A percentile compares a stretch with the other conserved stretches of the same genome.
These are phyloP conservation scores for Ophion obscuratus DNA, from an alignment of 2,888 invertebrate genomes.

Conservation along the genomic window DNA sequence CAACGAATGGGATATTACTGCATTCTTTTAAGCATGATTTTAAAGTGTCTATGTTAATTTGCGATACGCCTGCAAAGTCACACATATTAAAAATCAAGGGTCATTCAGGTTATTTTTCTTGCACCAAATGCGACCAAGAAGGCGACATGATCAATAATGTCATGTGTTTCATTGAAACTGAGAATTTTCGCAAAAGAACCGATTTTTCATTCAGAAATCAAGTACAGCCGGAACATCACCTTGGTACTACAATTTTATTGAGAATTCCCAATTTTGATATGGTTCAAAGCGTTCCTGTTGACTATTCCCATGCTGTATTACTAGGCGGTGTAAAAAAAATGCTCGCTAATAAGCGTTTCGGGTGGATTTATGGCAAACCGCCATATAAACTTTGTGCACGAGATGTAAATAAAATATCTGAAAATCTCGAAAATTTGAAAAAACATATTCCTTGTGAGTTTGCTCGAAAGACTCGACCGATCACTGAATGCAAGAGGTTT, in stretches of 20 bases:
- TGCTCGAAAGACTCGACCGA: constrained; percentile 66
- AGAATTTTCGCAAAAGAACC: constrained; percentile 57
- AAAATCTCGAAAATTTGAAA: constrained; percentile 35
- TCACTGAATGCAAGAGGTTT: constrained; percentile 64
- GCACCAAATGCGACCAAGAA: constrained; percentile 67
- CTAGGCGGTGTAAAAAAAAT: constrained; percentile 55
- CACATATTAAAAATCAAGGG: constrained; percentile 64
- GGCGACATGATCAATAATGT: constrained; percentile 65
- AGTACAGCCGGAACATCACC: constrained; percentile 67
- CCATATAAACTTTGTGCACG: constrained; percentile 52
- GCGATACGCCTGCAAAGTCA: constrained; percentile 69
- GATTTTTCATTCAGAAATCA: constrained; percentile 62
- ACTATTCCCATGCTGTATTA: constrained; percentile 60
- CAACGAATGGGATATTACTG: constrained; percentile 42
- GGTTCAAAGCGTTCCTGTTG: constrained; percentile 68
- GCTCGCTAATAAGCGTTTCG: constrained; percentile 57
- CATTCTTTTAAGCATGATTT: constrained; percentile 48
- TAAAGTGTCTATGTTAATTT: constrained; percentile 61
- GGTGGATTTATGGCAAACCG: constrained; percentile 60
- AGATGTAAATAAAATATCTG: constrained; percentile 47
- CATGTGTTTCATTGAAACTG: constrained; percentile 63
- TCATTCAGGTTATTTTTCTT: constrained; percentile 68
- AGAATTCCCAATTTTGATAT: constrained; percentile 70
- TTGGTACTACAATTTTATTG: constrained; percentile 62
- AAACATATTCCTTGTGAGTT: constrained; percentile 70